phyloP scores from a whole-genome alignment of 1,140 invertebrate genomes.

The Drosophila triauraria region DNA sequence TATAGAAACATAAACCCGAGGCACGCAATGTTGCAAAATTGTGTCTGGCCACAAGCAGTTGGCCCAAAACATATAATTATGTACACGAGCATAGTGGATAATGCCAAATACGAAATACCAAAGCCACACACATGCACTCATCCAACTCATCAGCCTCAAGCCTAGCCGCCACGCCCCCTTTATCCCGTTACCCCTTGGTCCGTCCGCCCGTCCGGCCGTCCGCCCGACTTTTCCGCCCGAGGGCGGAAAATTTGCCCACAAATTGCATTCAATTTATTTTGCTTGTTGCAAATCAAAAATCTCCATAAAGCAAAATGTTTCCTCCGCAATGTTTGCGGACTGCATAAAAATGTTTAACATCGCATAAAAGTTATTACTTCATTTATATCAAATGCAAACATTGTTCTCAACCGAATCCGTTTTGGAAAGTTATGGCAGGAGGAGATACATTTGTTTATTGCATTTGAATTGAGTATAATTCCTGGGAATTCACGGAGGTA shows the following conservation, averaged over 20 bases:
- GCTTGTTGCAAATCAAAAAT: conserved; percentile 82
- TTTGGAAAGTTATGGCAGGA: conserved; percentile 12
- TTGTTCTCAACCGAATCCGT: conserved; percentile 61
- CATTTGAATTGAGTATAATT: conserved; percentile 42
- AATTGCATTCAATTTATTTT: conserved; percentile 81
- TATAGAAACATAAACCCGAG: conserved; percentile 12
- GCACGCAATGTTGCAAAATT: conserved; percentile 45
- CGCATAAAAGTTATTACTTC: conserved; percentile 81
- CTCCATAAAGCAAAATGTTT: conserved; percentile 78
- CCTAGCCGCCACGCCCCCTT: conserved; percentile 26
- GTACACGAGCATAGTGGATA: conserved; percentile 47
- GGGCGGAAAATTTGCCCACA: conserved; percentile 69
- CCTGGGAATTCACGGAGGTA: neutral
- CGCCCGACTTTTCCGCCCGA: neutral
- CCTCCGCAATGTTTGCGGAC: conserved; percentile 51
- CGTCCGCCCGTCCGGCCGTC: no score
- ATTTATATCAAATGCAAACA: conserved; percentile 82
- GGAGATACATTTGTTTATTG: conserved; percentile 45
- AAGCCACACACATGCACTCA: conserved; percentile 35
- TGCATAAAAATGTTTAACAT: conserved; percentile 73
- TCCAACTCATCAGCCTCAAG: conserved; percentile 4
- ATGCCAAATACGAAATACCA: conserved; percentile 28
- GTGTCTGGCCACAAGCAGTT: conserved; percentile 59
- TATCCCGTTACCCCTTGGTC: neutral
- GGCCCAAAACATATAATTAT: conserved; percentile 66